Base-by-base conservation (phyloP, 1,140 invertebrate species). In the Theocolax elegans region DNA sequence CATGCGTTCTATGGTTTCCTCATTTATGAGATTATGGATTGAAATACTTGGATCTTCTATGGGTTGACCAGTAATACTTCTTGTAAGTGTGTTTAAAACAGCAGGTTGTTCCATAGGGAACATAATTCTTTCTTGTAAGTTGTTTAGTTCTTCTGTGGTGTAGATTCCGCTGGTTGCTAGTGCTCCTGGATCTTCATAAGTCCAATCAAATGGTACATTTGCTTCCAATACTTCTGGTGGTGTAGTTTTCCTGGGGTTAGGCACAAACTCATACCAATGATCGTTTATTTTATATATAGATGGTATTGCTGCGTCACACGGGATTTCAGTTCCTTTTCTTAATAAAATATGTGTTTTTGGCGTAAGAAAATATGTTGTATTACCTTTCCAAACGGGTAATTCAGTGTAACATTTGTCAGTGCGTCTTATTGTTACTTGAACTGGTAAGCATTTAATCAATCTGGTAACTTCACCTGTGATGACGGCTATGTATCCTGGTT, bases 81-180 rank as follows among this genome's bases (percentile, higher is more conserved):
- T 25, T 0, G 74, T 74, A 1, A 77, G 40, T 1, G 53, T 67
- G 40, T 76, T 75, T 15, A 79, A 29, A 0, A 79, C 63, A 12
- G 74, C 68, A 0, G 72, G 60, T 49, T 25, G 38, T 54, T 77
- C 72, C 0, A 65, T 27, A 19, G 75, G 74, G 46, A 79, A 76
- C 71, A 72, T 72, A 0, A 72, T 54, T 21, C 62, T 19, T 13
- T 73, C 42, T 19, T 46, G n/a, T 31, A 73, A 23, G 15, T 59
- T 40, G 1, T 75, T 59, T 7, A 73, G 15, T 21, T 73, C 69
- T 8, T 67, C 54, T 38, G 53, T 38, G 6, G 40, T 46, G 38
- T 72, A 73, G 1, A 75, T 73, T 3, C 74, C 72, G 31, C 49
- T 67, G 2, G 27, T 73, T 0, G 72, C 73, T 7, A 79, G 29